These are phyloP conservation scores for Coenobita brevimanus DNA, from an alignment of 1,140 invertebrate species.

Conservation along the genomic window DNA sequence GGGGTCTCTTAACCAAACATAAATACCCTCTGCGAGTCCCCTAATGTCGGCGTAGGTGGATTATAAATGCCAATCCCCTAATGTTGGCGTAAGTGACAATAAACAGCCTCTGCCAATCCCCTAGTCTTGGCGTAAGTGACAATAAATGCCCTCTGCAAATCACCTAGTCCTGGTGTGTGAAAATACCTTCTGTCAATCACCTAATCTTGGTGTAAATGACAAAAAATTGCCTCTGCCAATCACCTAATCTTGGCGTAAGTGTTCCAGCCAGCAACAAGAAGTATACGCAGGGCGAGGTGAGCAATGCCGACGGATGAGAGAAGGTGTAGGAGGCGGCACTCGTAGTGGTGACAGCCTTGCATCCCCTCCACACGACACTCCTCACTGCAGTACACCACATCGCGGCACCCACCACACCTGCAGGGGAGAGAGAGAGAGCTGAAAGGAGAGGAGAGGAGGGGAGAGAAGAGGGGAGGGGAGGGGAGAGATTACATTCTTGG, in stretches of 20 bases:
- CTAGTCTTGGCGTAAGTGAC: no score
- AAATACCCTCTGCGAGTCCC: no score
- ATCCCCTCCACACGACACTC: constrained; percentile 3
- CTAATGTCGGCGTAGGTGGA: no score
- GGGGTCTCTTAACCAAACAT: no score
- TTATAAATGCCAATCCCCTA: no score
- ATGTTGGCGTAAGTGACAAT: no score
- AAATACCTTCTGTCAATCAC: not conserved
- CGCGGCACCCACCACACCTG: constrained; percentile 32
- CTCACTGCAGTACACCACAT: constrained; percentile 50
- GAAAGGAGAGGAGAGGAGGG: not conserved
- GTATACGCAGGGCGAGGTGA: constrained; percentile 37
- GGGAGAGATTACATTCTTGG: no score
- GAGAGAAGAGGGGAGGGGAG: not conserved
- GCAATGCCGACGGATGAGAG: constrained; percentile 52
- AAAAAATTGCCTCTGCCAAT: not conserved
- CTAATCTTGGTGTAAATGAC: no score
- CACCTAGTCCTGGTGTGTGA: no score
- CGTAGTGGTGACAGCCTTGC: constrained; percentile 38
- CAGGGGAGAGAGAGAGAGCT: not conserved
- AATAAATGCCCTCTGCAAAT: no score
- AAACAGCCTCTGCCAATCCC: no score
- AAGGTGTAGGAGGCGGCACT: constrained; percentile 54
- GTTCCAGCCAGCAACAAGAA: constrained; percentile 46
- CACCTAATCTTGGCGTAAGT: constrained; percentile 35